Evolutionary conservation across 2,113 vertebrate species (phyloP).

Genomic region (Arizona elegans): DNA sequence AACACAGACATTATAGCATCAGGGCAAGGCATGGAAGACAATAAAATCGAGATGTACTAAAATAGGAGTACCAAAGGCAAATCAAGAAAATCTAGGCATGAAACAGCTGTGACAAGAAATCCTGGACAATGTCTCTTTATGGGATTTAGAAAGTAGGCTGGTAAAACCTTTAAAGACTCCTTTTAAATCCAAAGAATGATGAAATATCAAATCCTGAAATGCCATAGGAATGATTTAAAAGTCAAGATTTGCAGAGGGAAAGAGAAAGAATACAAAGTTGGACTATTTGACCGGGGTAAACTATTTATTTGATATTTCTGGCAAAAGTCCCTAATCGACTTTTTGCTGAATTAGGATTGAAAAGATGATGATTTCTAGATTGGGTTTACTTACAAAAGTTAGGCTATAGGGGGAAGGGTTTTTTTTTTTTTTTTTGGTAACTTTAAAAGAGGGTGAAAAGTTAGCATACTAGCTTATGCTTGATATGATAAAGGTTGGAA

Average conservation of each 20-base stretch:
- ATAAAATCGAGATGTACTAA: neutral
- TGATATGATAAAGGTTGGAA: neutral
- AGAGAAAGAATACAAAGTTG: neutral
- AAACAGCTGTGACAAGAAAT: neutral
- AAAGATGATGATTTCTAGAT: neutral
- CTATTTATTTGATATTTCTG: neutral
- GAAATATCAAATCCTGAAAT: neutral
- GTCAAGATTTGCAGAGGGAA: neutral
- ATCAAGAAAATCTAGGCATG: neutral
- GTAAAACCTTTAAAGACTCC: neutral
- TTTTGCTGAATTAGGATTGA: neutral
- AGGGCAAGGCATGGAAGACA: neutral
- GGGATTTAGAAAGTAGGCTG: neutral
- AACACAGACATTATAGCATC: neutral
- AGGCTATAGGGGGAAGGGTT: neutral
- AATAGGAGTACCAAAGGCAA: neutral
- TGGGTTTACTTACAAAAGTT: neutral
- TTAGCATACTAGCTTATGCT: neutral
- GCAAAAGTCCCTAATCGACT: neutral
- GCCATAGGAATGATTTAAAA: neutral
- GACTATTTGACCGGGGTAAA: neutral
- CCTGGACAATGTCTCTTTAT: neutral
- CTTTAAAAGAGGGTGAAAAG: neutral
- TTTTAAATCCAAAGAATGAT: neutral
- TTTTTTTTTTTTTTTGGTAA: neutral